Evolutionary conservation across 1,140 invertebrate genomes (phyloP), one percentile per base, ranked within the genome.

Genomic region (Whitmania pigra): DNA sequence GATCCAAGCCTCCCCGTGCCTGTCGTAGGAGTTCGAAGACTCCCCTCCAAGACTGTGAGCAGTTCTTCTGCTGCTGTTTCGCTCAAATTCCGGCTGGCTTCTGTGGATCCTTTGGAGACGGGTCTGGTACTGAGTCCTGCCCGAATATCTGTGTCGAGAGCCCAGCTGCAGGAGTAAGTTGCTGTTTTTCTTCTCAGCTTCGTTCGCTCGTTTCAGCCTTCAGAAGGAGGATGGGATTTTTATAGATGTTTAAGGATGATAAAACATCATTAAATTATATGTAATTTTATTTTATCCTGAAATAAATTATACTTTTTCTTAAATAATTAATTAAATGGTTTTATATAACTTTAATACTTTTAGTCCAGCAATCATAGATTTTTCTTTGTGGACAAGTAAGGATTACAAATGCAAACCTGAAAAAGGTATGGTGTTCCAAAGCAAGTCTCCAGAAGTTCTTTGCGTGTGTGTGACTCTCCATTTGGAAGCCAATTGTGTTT

Each of bases 341-440:
- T 36, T 3, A 36, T 3, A 36, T 36, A 2, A 36, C 6, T 36
- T 36, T 36, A 36, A 36, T 36, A 6, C n/a, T n/a, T n/a, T n/a
- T n/a, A n/a, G n/a, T 49, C 20, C 57, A 63, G 11, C 57, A 22
- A n/a, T 63, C 20, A 63, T 17, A 1, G 18, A 0, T 18, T 13
- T 25, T 25, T 63, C 57, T 5, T 4, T 63, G 57, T 63, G 18
- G 11, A 25, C 20, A 63, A 11, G 7, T 25, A 13, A 22, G 9
- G 22, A 4, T 63, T n/a, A 63, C 40, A 22, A 53, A 49, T 11
- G 4, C 31, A 15, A 40, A 93, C 90, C 93, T 89, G 86, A 99
- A 99, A 87, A 99, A 99, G 67, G 95, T 96, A 79, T 99, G 97
- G 85, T 99, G 94, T 80, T 99, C 96, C 0, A 98, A 94, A 80